Conservation (phyloP, 2,888 invertebrate genomes). For the Deilephila porcellus region DNA sequence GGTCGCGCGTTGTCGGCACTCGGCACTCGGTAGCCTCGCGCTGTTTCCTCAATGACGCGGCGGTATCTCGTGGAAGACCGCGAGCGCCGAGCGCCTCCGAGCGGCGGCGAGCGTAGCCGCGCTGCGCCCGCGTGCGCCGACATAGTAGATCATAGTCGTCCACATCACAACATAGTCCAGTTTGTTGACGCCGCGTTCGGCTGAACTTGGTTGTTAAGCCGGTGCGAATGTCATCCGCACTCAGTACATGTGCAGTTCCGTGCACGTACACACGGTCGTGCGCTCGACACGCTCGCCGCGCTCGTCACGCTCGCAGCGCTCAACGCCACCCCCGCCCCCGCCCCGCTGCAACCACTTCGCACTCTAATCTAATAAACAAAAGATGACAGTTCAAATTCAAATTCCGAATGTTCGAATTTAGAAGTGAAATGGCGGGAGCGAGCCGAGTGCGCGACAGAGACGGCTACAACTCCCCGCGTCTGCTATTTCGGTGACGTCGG, state of each 20-base stretch:
- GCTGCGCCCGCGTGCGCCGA: slow-evolving; percentile 10
- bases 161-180: slow-evolving; percentile 63
- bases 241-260: slow-evolving; percentile 76
- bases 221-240: slow-evolving; percentile 81
- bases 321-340: slow-evolving; percentile 39
- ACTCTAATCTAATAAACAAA: slow-evolving; percentile 42
- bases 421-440: slow-evolving; percentile 63
- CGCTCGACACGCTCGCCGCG: slow-evolving; percentile 53
- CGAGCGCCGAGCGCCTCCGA: background rate
- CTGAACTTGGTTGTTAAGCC: slow-evolving; percentile 80
- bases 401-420: slow-evolving; percentile 68
- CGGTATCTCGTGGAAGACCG: slow-evolving; percentile 1
- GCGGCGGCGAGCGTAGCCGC: slow-evolving; percentile 11
- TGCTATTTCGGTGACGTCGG: slow-evolving; percentile 78
- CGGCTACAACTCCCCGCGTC: slow-evolving; percentile 60
- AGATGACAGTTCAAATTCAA: slow-evolving; percentile 63
- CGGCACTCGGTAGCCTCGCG: slow-evolving; percentile 17
- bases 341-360: slow-evolving; percentile 26
- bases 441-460: slow-evolving; percentile 71
- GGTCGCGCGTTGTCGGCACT: background rate
- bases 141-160: slow-evolving; percentile 26
- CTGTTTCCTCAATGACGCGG: slow-evolving; percentile 24
- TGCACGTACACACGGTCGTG: slow-evolving; percentile 72
- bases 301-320: slow-evolving; percentile 41
- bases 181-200: slow-evolving; percentile 76